A percentile compares a stretch with the other conserved stretches of the same genome.
Evolutionary conservation across 2,888 invertebrate species (phyloP).

Genomic region (Lepetodrilus schrolli): DNA sequence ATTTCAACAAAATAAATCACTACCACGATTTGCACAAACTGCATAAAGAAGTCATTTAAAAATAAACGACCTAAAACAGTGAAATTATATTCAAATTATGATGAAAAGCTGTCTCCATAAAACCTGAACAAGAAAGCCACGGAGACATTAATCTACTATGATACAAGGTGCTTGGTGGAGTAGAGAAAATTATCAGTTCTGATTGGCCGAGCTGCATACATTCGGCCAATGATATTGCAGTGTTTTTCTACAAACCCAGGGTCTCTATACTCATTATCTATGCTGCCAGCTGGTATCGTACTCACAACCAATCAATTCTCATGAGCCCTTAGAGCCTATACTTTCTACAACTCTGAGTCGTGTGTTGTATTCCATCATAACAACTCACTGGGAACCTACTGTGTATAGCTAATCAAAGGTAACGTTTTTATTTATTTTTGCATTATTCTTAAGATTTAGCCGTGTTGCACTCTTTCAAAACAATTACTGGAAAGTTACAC

Average conservation of each 20-base stretch:
- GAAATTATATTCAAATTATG: no score
- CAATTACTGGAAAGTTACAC: background rate
- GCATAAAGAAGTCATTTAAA: no score
- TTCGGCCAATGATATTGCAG: background rate
- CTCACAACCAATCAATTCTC: conserved; percentile 18
- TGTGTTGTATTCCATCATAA: background rate
- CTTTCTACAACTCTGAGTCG: background rate
- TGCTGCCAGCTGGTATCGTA: conserved; percentile 1
- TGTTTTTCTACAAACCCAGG: background rate
- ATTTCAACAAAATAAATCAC: no score
- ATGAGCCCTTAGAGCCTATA: background rate
- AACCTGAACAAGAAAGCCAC: background rate
- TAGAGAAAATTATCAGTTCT: background rate
- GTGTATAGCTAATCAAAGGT: background rate
- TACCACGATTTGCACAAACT: no score
- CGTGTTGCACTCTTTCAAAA: background rate
- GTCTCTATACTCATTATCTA: conserved; percentile 19
- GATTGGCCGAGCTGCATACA: background rate
- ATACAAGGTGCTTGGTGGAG: no score
- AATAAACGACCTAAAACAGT: no score
- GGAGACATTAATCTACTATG: no score
- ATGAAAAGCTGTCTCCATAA: no score
- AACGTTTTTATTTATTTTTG: no score
- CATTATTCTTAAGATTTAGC: no score
- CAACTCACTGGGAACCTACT: conserved; percentile 4